Evolutionary conservation across 2,888 invertebrate genomes (phyloP).

Genomic region (Oconnorella tubifera): DNA sequence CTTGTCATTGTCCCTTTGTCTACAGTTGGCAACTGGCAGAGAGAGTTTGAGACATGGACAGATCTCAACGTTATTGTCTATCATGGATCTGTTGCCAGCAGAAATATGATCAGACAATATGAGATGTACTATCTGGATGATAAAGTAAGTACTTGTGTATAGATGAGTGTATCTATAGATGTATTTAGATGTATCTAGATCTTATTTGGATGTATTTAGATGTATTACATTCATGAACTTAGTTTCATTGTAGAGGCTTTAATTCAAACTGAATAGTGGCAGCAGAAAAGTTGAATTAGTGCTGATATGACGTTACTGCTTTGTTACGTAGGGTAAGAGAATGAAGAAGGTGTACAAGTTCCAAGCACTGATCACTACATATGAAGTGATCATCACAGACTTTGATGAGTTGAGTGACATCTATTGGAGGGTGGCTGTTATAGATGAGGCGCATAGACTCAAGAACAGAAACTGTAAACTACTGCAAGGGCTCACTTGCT

Average conservation of each 20-base stretch:
- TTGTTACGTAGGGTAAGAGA: conserved; percentile 43
- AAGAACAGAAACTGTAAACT: conserved; percentile 98
- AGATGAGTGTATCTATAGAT: too few species aligned
- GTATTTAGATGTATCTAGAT: too few species aligned
- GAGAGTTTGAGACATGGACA: conserved; percentile 99
- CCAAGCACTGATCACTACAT: conserved; percentile 96
- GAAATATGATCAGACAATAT: conserved; percentile 96
- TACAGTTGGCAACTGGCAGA: conserved; percentile 99
- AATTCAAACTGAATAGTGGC: too few species aligned
- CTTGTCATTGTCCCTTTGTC: conserved; percentile 96
- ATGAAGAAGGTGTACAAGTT: conserved; percentile 67
- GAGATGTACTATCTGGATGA: conserved; percentile 90
- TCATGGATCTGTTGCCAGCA: conserved; percentile 78
- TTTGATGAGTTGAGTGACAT: conserved; percentile 88
- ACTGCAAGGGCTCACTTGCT: conserved; percentile 69
- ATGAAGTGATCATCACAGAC: conserved; percentile 97
- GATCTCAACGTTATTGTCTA: conserved; percentile 97
- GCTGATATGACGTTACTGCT: too few species aligned
- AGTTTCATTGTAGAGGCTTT: too few species aligned
- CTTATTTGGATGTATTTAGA: too few species aligned
- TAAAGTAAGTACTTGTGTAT: conserved; percentile 28
- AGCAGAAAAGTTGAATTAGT: too few species aligned
- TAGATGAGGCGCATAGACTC: conserved; percentile 96
- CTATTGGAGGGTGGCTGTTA: conserved; percentile 92
- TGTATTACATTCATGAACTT: too few species aligned